phyloP scores from a whole-genome alignment of 2,888 invertebrate genomes.

The Scaeva pyrastri region DNA sequence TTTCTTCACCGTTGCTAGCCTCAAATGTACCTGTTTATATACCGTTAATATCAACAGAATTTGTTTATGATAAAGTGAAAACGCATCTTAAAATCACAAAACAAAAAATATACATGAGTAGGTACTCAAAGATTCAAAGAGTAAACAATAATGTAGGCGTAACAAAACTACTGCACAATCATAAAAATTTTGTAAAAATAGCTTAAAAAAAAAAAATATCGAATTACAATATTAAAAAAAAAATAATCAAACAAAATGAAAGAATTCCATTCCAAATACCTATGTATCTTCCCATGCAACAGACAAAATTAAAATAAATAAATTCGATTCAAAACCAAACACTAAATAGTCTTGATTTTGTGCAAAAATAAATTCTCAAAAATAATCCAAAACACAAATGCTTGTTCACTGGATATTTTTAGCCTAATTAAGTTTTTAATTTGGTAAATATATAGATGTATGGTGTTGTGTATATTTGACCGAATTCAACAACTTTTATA shows the following conservation, averaged over 20 bases:
- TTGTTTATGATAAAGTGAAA: slow-evolving; percentile 12
- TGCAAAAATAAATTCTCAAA: slow-evolving; percentile 52
- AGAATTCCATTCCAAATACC: neutral
- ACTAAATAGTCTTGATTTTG: slow-evolving; percentile 16
- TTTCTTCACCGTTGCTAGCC: neutral
- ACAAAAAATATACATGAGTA: neutral
- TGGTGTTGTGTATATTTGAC: slow-evolving; percentile 2
- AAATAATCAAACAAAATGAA: slow-evolving; percentile 8
- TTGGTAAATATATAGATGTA: neutral
- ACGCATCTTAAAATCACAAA: neutral
- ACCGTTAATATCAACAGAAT: neutral
- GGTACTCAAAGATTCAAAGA: neutral
- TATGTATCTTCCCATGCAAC: neutral
- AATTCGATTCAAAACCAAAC: neutral
- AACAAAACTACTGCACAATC: slow-evolving; percentile 36
- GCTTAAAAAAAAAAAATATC: slow-evolving; percentile 59
- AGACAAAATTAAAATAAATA: neutral
- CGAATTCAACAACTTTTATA: slow-evolving; percentile 29
- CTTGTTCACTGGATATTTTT: slow-evolving; percentile 53
- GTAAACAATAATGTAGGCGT: slow-evolving; percentile 48
- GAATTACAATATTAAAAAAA: slow-evolving; percentile 50
- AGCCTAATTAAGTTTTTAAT: slow-evolving; percentile 17
- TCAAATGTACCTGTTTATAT: neutral
- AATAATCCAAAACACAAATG: slow-evolving; percentile 44
- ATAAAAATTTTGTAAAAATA: slow-evolving; percentile 55